phyloP scores from a whole-genome alignment of 2,888 invertebrate genomes.

The Phragmatobia fuliginosa region DNA sequence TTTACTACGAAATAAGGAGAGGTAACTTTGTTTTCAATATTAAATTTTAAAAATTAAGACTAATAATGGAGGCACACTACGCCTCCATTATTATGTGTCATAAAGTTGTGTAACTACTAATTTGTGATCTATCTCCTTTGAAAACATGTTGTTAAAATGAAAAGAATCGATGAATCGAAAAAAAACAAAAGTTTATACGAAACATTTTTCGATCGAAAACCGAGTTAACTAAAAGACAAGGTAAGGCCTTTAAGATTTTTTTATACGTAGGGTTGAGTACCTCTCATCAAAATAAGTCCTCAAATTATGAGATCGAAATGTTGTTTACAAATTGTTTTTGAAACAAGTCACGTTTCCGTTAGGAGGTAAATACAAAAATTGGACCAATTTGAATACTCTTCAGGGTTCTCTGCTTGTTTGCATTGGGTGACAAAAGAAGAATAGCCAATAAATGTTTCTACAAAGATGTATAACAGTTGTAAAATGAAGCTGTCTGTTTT shows the following conservation, averaged over 20 bases:
- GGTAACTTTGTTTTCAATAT: too few relatives aligned
- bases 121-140: not conserved
- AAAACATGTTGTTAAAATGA: not conserved
- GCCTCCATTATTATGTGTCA: not conserved
- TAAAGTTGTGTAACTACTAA: not conserved
- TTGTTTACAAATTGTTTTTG: slow-evolving; percentile 74
- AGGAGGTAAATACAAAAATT: slow-evolving; percentile 65
- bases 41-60: too few relatives aligned
- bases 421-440: slow-evolving; percentile 44
- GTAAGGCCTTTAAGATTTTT: slow-evolving; percentile 53
- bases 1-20: too few relatives aligned
- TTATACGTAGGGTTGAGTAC: slow-evolving; percentile 63
- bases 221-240: slow-evolving; percentile 20
- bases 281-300: slow-evolving; percentile 70
- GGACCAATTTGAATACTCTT: slow-evolving; percentile 67
- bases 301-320: slow-evolving; percentile 71
- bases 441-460: slow-evolving; percentile 28
- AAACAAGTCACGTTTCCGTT: slow-evolving; percentile 70
- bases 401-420: slow-evolving; percentile 45
- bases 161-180: not conserved
- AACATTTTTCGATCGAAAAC: not conserved
- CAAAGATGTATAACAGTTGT: not conserved
- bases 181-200: not conserved
- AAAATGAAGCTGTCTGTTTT: not conserved
- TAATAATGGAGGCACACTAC: too few relatives aligned